Conservation (phyloP, 2,888 invertebrate species). For the Eupithecia inturbata region DNA sequence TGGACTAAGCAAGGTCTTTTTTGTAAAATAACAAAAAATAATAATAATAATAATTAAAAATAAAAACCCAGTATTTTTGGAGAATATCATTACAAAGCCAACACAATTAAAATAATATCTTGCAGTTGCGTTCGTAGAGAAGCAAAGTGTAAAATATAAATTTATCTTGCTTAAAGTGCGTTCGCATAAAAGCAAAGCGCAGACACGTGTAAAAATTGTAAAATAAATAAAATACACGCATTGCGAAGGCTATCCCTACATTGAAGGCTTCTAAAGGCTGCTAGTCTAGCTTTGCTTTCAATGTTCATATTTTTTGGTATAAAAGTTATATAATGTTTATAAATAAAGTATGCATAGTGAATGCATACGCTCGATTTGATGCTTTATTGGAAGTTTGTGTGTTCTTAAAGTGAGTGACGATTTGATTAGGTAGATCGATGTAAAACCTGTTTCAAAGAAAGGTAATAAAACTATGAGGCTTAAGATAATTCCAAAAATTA, state of each 20-base stretch:
- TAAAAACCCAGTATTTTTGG: neutral
- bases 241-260: neutral
- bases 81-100: neutral
- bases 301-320: neutral
- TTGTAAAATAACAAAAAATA: neutral
- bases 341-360: neutral
- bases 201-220: neutral
- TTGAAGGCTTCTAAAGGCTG: neutral
- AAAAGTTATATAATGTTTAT: neutral
- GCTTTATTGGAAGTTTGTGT: neutral
- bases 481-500: neutral
- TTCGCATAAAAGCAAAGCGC: neutral
- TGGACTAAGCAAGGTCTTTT: slow-evolving; percentile 8
- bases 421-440: neutral
- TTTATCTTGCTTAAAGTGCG: neutral
- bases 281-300: neutral
- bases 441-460: neutral
- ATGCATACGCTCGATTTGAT: neutral
- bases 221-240: neutral
- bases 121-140: neutral
- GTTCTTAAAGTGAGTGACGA: neutral
- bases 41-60: neutral
- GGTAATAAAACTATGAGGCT: neutral
- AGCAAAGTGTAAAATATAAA: neutral
- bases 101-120: neutral